Evolutionary conservation across 2,797 vertebrate species (phyloP).

Genomic region (Pachyuromys duprasi): DNA sequence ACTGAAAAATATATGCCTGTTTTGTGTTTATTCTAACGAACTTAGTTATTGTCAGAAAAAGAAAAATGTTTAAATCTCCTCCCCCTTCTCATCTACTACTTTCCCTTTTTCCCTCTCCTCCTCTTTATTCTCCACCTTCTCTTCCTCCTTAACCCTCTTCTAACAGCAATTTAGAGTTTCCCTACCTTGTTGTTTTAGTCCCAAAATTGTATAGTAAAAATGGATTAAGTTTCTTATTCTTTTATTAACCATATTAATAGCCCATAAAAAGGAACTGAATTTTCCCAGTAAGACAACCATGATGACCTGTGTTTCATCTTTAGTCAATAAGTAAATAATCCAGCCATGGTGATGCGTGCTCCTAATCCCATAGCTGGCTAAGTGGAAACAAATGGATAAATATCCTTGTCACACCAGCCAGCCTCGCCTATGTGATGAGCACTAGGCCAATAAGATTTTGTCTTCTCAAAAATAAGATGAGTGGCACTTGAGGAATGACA

Average conservation of each 20-base stretch:
- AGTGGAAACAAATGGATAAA: too few species aligned
- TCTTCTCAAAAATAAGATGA: background rate
- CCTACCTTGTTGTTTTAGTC: background rate
- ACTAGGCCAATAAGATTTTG: background rate
- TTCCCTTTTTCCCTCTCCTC: rapidly evolving
- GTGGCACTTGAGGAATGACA: background rate
- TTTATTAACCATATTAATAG: background rate
- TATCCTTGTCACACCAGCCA: background rate
- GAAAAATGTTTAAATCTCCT: background rate
- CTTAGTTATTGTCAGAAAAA: conserved; percentile 19
- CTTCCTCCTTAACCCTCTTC: too few species aligned
- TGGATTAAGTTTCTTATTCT: background rate
- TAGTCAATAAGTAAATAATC: background rate
- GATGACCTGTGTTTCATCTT: background rate
- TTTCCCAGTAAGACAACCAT: background rate
- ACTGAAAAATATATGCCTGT: background rate
- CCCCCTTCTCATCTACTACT: background rate
- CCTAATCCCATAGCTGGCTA: background rate
- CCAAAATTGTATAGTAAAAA: background rate
- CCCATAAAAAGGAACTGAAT: background rate
- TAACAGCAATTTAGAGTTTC: background rate
- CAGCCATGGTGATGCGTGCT: too few species aligned
- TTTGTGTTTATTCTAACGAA: background rate
- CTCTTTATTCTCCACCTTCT: background rate
- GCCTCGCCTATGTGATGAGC: background rate